Evolutionary conservation across 1,140 invertebrate genomes (phyloP), one percentile per base, ranked within the genome.

Genomic region (Lamellibrachia luymesi): DNA sequence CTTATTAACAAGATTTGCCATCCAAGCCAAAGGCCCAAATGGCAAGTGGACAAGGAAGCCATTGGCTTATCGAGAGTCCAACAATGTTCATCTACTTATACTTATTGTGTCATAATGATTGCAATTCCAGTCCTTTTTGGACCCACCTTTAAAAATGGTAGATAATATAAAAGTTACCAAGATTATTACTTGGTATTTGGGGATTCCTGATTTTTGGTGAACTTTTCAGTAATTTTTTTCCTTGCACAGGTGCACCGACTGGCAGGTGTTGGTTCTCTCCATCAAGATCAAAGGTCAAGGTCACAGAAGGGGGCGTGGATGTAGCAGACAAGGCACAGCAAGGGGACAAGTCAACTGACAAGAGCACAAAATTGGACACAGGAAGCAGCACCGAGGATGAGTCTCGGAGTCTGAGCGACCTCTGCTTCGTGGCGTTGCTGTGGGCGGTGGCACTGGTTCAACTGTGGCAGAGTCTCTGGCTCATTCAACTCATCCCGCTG

Each of bases 381-480:
- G 4, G 64, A 2, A 22, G 64, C 64, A 80, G 64, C 64, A 80
- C 64, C 27, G 91, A 91, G 51, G 17, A 13, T 22, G 91, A 91
- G 51, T 13, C 49, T 2, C 92, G 93, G 51, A 96, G 93, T 92
- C 94, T 96, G 22, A 97, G 97, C 51, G 97, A 97, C 94, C 96
- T 96, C 92, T 98, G 97, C 94, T 97, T 98, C 94, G 97, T 97
- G 94, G 97, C 97, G 49, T 96, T 98, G 27, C 94, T 98, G 52
- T 98, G 97, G 96, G 97, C 97, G 2, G 98, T 98, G 94, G 95
- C 97, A 7, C 96, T 97, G 13, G 97, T 98, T 95, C 96, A 98
- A 93, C 95, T 98, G 25, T 98, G 97, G 97, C 97, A 97, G 94
- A 97, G 98, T 94, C 96, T 97, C 93, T 98, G 97, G 97, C 95